Percentiles rank a stretch among this genome's conserved stretches.
These are phyloP conservation scores for Dipodomys merriami DNA, from an alignment of 2,113 vertebrate species.

Conservation along the genomic window DNA sequence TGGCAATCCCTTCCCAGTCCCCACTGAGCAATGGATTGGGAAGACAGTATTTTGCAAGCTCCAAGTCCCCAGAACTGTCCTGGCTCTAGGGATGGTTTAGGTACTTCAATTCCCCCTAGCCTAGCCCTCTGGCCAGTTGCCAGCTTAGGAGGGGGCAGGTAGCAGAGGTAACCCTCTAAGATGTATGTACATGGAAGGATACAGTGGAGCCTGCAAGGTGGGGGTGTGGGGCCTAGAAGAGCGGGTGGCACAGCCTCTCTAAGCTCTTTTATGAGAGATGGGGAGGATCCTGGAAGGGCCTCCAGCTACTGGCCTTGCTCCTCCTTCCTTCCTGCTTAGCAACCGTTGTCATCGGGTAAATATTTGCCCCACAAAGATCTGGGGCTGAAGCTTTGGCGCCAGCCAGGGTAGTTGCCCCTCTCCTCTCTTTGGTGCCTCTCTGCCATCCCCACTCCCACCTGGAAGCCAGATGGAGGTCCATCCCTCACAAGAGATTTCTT, in stretches of 20 bases:
- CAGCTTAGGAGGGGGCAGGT: not conserved
- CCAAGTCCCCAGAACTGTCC: not conserved
- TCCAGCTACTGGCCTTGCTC: constrained; percentile 66
- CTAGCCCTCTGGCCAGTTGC: not conserved
- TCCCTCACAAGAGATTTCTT: not conserved
- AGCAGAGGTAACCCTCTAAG: not conserved
- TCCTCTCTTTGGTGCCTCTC: constrained; percentile 51
- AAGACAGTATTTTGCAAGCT: not conserved
- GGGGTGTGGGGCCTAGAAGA: not conserved
- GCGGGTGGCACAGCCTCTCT: not conserved
- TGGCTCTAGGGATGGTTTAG: not conserved
- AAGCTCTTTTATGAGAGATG: not conserved
- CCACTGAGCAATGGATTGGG: not conserved
- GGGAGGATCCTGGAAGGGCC: constrained; percentile 73
- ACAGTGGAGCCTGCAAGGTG: not conserved
- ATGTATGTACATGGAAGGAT: not conserved
- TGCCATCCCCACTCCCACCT: not conserved
- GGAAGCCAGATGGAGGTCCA: not conserved
- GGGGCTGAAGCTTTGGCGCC: not conserved
- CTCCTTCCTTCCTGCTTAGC: constrained; percentile 75
- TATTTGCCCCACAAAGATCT: constrained; percentile 78
- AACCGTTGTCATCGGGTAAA: constrained; percentile 76
- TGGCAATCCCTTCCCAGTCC: not conserved
- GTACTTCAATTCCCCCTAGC: not conserved
- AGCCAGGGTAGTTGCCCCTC: constrained; percentile 46